These are phyloP conservation scores for Pteropus rufus DNA, from an alignment of 2,797 vertebrate species.

Conservation along the genomic window DNA sequence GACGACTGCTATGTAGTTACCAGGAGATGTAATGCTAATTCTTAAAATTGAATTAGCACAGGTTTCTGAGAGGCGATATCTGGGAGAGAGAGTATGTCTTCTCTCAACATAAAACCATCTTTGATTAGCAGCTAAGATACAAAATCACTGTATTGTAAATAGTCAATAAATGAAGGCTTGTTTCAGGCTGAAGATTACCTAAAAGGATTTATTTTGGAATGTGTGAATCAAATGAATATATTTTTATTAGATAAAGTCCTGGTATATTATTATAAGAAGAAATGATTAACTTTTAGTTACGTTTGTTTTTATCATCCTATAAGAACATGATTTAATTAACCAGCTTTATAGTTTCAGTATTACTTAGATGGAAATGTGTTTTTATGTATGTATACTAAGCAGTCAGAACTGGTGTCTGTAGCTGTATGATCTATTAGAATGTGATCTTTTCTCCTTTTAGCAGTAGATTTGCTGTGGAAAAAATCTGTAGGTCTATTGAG, in stretches of 20 bases:
- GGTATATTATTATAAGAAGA: slow-evolving; percentile 27
- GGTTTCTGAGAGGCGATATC: slow-evolving; percentile 30
- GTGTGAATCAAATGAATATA: slow-evolving; percentile 41
- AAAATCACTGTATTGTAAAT: slow-evolving; percentile 61
- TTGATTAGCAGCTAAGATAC: slow-evolving; percentile 51
- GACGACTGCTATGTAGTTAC: slow-evolving; percentile 37
- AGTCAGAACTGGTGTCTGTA: not conserved
- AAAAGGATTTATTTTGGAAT: slow-evolving; percentile 66
- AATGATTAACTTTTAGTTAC: slow-evolving; percentile 2
- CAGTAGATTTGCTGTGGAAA: not conserved
- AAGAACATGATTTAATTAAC: not conserved
- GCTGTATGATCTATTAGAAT: not conserved
- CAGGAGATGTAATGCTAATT: slow-evolving; percentile 37
- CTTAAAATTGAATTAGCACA: slow-evolving; percentile 17
- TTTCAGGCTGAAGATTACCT: slow-evolving; percentile 51
- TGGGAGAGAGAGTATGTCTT: slow-evolving; percentile 34
- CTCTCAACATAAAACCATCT: not conserved
- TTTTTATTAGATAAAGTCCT: slow-evolving; percentile 17
- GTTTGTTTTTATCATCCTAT: not conserved
- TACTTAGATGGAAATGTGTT: not conserved
- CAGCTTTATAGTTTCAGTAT: not conserved
- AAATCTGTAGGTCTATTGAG: not conserved
- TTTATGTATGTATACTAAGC: not conserved
- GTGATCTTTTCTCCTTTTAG: not conserved
- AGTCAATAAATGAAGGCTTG: slow-evolving; percentile 63